Base-by-base conservation (phyloP, 2,113 vertebrate genomes). In the Ptilorrhoa leucosticta region DNA sequence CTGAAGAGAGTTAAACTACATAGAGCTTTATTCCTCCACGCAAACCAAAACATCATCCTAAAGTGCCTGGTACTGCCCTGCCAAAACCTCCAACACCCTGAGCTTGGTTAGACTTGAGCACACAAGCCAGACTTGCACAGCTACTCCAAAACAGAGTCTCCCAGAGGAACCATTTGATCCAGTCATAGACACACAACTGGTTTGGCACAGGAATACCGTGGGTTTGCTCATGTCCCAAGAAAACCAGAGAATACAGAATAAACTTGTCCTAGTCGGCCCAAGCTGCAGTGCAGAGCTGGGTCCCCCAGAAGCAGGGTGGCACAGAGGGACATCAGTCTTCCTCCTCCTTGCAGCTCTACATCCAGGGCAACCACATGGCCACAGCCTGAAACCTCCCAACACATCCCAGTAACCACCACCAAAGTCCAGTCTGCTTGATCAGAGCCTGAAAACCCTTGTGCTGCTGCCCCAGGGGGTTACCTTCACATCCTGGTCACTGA, bases 401-500 rank as follows among this genome's bases (percentile, higher is more conserved):
- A 40, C 31, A 70, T 33, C 31, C 54, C 39, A 54, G 23, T 3
- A 5, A 47, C 24, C 15, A 51, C 14, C 21, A 80, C 18, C 3
- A 3, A 76, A 76, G 31, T 40, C 23, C 21, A 53, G 13, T 7
- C 31, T 37, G 24, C 26, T 65, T 12, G 2, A 23, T 7, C 47
- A 68, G 14, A 89, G 64, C 27, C 63, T 53, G 17, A 37, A 65
- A 50, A 33, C 19, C 9, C 15, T 58, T 16, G 15, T 30, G 30
- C 57, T 69, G 70, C 45, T 12, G 8, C 15, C 42, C 23, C 10
- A 22, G 9, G 10, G 10, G 1, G 7, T 45, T 61, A 99, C 99
- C 99, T 98, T 98, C 93, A 99, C 95, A 72, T 99, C 99, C 66
- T 98, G 98, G 37, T 89, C 97, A 4, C 97, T 98, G 33, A 71